Conservation (phyloP, 2,113 vertebrate species). For the Chamaea fasciata region DNA sequence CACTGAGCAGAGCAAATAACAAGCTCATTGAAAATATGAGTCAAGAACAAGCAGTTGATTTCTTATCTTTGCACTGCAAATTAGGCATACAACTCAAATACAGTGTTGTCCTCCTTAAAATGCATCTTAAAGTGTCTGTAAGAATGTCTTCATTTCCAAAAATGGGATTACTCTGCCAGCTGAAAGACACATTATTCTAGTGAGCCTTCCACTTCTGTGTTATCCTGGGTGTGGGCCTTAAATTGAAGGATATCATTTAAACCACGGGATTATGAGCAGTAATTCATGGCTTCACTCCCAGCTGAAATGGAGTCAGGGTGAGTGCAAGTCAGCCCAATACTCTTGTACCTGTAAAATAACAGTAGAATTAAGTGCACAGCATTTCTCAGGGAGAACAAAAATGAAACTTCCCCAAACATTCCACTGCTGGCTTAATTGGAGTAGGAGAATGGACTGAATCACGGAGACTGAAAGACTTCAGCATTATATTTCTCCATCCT, state of each 20-base stretch:
- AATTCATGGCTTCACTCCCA: background rate
- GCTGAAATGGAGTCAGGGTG: background rate
- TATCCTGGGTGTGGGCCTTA: background rate
- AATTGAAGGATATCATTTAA: background rate
- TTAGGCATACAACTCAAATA: slow-evolving; percentile 24
- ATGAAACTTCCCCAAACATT: fast-evolving
- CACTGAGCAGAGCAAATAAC: slow-evolving; percentile 45
- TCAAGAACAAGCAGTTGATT: slow-evolving; percentile 47
- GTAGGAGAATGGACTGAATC: background rate
- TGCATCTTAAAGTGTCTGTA: background rate
- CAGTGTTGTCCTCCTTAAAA: slow-evolving; percentile 17
- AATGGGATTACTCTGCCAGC: background rate
- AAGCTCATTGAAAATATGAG: slow-evolving; percentile 27
- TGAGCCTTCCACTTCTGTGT: background rate
- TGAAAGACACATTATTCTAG: background rate
- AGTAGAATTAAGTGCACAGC: background rate
- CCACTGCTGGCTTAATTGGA: background rate
- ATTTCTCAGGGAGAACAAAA: background rate
- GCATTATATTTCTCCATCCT: background rate
- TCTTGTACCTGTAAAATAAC: background rate
- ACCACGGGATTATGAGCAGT: background rate
- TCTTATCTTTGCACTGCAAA: slow-evolving; percentile 37
- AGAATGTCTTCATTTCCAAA: background rate
- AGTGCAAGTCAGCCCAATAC: background rate
- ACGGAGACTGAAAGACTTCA: background rate